phyloP scores from a whole-genome alignment of 1,140 invertebrate species.

The Leptinotarsa undecemlineata region DNA sequence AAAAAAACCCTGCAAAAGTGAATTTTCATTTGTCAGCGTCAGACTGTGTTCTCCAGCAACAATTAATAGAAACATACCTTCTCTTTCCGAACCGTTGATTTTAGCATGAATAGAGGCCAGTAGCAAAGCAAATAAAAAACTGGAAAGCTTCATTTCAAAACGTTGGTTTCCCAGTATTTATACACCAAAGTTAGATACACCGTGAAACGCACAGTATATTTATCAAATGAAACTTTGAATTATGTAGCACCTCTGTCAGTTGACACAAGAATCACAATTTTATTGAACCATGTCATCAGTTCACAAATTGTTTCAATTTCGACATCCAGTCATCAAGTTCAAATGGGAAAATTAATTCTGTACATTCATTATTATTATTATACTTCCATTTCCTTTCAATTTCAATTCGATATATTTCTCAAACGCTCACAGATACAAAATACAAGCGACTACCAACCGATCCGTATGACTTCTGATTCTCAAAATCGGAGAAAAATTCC shows the following conservation, averaged over 20 bases:
- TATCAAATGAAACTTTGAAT: not conserved
- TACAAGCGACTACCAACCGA: not conserved
- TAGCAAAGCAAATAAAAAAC: not conserved
- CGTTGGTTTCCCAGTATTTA: not conserved
- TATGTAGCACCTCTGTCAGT: not conserved
- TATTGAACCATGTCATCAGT: not conserved
- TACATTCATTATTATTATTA: no score
- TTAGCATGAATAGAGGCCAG: not conserved
- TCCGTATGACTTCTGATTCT: not conserved
- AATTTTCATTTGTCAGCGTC: no score
- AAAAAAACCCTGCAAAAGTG: not conserved
- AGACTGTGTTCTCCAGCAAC: not conserved
- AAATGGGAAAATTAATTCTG: not conserved
- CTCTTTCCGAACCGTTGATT: slow-evolving; percentile 12
- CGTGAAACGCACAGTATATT: not conserved
- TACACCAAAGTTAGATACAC: not conserved
- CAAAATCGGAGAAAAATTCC: not conserved
- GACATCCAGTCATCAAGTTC: not conserved
- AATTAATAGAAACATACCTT: not conserved
- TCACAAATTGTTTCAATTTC: not conserved
- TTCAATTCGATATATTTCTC: no score
- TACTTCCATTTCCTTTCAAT: no score
- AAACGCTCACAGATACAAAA: no score
- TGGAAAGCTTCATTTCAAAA: no score
- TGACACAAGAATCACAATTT: not conserved